These are phyloP conservation scores for Sciaenops ocellatus DNA, from an alignment of 2,797 vertebrate genomes.

Conservation along the genomic window DNA sequence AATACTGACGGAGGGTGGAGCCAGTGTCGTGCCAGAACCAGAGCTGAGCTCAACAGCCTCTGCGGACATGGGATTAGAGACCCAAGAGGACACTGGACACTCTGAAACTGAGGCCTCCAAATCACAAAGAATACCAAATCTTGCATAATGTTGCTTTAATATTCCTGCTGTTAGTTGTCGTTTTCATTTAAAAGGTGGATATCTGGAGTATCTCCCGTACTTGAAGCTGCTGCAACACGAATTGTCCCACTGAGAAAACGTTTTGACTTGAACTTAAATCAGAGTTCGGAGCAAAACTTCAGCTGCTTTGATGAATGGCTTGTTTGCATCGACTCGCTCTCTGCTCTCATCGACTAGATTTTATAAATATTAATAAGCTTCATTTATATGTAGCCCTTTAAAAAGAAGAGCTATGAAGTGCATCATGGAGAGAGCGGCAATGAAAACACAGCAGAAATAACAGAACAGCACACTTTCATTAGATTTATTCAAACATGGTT, in stretches of 20 bases:
- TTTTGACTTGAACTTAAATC: constrained; percentile 18
- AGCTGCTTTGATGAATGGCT: constrained; percentile 50
- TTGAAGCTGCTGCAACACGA: neutral
- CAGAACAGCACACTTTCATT: neutral
- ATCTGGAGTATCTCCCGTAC: neutral
- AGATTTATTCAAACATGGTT: constrained; percentile 3
- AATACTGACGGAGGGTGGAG: too few species aligned
- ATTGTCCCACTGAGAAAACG: constrained; percentile 5
- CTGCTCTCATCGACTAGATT: constrained; percentile 15
- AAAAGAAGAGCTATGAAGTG: constrained; percentile 35
- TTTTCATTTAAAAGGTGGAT: constrained; percentile 7
- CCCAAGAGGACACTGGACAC: too few species aligned
- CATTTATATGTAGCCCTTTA: constrained; percentile 42
- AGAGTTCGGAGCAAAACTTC: constrained; percentile 32
- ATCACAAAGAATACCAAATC: too few species aligned
- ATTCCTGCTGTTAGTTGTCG: neutral
- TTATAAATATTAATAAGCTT: constrained; percentile 67
- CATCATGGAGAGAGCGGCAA: neutral
- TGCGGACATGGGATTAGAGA: too few species aligned
- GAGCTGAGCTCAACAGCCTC: too few species aligned
- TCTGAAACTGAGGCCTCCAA: too few species aligned
- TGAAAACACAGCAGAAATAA: neutral
- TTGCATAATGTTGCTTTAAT: neutral
- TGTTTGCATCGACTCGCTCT: constrained; percentile 41
- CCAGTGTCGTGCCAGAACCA: too few species aligned